A percentile compares a stretch with the other conserved stretches of the same genome.
phyloP scores from a whole-genome alignment of 1,140 invertebrate genomes.

The Sycobia sp. region DNA sequence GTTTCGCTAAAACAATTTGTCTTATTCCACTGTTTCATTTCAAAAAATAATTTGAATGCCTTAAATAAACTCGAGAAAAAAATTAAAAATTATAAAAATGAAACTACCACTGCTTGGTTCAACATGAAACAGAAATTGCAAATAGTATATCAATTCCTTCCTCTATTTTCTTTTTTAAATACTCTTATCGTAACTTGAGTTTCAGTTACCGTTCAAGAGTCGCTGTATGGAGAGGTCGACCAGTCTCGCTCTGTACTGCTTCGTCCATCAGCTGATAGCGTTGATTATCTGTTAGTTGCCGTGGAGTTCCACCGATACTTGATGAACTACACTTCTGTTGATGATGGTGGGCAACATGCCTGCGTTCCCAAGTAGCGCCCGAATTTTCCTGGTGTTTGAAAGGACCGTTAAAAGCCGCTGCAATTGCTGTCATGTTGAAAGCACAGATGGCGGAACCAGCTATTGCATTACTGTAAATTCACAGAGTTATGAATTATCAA shows the following conservation, averaged over 20 bases:
- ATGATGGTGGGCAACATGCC: slow-evolving; percentile 52
- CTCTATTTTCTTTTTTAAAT: too few relatives aligned
- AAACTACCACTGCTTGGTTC: too few relatives aligned
- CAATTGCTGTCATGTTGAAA: slow-evolving; percentile 85
- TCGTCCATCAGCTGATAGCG: slow-evolving; percentile 88
- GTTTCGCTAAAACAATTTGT: too few relatives aligned
- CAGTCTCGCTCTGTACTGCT: slow-evolving; percentile 76
- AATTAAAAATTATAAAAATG: too few relatives aligned
- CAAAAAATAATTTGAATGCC: too few relatives aligned
- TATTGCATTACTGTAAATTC: slow-evolving; percentile 85
- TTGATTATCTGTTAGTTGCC: slow-evolving; percentile 68
- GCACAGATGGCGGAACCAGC: slow-evolving; percentile 91
- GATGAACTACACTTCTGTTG: slow-evolving; percentile 60
- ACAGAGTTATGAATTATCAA: too few relatives aligned
- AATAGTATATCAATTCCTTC: too few relatives aligned
- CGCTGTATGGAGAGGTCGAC: slow-evolving; percentile 72
- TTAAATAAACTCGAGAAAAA: too few relatives aligned
- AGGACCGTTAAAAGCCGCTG: slow-evolving; percentile 81
- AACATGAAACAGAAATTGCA: background rate
- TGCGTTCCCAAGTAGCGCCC: slow-evolving; percentile 78
- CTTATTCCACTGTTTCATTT: too few relatives aligned
- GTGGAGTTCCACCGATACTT: slow-evolving; percentile 32
- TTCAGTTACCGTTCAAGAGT: slow-evolving; percentile 68
- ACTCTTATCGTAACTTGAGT: too few relatives aligned
- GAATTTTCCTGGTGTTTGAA: slow-evolving; percentile 84